Base-by-base conservation (phyloP, 2,797 vertebrate genomes). In the Coendou prehensilis region DNA sequence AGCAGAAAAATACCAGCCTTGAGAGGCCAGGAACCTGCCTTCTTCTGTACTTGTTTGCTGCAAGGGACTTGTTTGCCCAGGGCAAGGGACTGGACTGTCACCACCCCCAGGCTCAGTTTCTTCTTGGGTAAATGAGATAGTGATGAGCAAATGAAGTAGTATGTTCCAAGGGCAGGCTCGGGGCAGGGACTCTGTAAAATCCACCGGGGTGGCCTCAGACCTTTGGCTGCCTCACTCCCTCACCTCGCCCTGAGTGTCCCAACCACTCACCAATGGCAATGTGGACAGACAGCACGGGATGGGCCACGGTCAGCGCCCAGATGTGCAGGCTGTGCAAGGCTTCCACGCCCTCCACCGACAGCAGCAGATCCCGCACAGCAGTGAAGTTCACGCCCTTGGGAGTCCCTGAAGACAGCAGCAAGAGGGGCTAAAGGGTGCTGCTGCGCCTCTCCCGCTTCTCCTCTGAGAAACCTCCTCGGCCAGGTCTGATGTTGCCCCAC, bases 301-400 rank as follows among this genome's bases (percentile, higher is more conserved):
- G 99, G 0, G 98, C 96, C 0, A 98, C 97, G 0, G 99, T 99
- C 94, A 99, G 98, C 0, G 99, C 99, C 99, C 99, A 99, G 96
- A 99, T 98, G 79, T 99, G 99, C 41, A 99, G 98, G 95, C 98
- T 99, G 97, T 99, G 99, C 82, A 99, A 97, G 1, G 98, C 98
- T 91, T 98, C 98, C 90, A 99, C 99, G 0, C 98, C 99, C 8
- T 23, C 89, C 95, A 99, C 98, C 0, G 98, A 98, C 93, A 99
- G 98, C 94, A 99, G 98, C 33, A 98, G 98, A 15, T 98, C 98
- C 95, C 30, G 98, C 75, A 99, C 99, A 0, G 98, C 91, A 0
- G 98, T 99, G 97, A 99, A 99, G 84, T 99, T 98, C 95, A 99
- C 88, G 2, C 99, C 98, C 85, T 98, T 99, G 54, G 99, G 99